These are phyloP conservation scores for Procambarus virginalis DNA, from an alignment of 1,140 invertebrate species.

Conservation along the genomic window DNA sequence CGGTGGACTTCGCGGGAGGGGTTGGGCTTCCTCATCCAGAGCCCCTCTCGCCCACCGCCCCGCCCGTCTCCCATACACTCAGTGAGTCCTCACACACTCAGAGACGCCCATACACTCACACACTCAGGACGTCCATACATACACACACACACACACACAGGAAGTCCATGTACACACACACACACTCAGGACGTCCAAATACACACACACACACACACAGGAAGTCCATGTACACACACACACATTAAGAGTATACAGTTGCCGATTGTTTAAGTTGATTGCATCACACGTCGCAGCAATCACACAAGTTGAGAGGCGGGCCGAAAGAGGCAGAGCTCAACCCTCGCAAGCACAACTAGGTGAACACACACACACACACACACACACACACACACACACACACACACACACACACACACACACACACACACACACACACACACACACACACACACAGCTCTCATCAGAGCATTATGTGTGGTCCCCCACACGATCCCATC, in stretches of 20 bases:
- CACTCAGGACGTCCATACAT: neutral
- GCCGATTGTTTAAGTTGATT: too few species aligned
- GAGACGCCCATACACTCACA: neutral
- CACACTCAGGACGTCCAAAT: neutral
- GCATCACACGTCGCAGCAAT: neutral
- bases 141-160: neutral
- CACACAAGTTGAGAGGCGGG: too few species aligned
- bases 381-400: neutral
- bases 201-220: neutral
- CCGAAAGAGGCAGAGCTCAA: too few species aligned
- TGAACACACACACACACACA: neutral
- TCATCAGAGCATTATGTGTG: too few species aligned
- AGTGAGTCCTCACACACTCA: neutral
- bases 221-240: neutral
- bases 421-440: neutral
- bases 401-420: too few species aligned
- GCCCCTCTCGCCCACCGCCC: neutral
- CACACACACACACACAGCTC: neutral
- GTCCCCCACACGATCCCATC: too few species aligned
- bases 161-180: neutral
- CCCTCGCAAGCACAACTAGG: too few species aligned
- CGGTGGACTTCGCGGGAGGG: conserved; percentile 7
- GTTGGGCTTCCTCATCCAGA: neutral
- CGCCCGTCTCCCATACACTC: neutral
- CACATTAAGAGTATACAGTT: too few species aligned